Conservation (phyloP, 2,113 vertebrate genomes). For the Tichodroma muraria region DNA sequence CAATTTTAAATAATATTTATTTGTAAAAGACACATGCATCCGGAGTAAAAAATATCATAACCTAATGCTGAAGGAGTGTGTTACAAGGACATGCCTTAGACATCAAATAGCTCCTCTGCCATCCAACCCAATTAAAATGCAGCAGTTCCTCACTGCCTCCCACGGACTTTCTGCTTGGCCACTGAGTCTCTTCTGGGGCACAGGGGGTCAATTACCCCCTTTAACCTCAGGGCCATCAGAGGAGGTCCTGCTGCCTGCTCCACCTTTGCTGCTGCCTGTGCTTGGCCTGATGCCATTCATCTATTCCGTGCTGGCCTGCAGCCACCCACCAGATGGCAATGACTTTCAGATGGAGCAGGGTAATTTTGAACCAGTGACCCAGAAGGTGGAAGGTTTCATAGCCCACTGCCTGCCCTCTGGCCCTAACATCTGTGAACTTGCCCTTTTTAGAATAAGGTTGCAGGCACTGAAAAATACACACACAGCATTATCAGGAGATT, state of each 20-base stretch:
- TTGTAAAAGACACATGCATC: not conserved
- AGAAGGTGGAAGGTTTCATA: constrained; percentile 4
- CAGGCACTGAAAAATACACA: not conserved
- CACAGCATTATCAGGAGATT: not conserved
- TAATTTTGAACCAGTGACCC: constrained; percentile 16
- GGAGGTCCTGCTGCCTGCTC: not conserved
- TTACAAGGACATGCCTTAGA: not conserved
- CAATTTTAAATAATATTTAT: not conserved
- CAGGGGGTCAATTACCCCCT: not conserved
- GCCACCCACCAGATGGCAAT: constrained; percentile 45
- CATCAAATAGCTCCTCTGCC: not conserved
- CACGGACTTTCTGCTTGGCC: not conserved
- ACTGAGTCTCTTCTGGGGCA: not conserved
- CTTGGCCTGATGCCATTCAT: not conserved
- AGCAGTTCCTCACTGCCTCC: not conserved
- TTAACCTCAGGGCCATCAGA: not conserved
- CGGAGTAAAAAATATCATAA: fast-evolving
- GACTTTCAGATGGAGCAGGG: constrained; percentile 22
- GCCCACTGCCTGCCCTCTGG: constrained; percentile 20
- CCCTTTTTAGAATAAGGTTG: not conserved
- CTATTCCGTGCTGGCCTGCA: not conserved
- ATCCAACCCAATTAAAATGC: not conserved
- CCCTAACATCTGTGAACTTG: constrained; percentile 31
- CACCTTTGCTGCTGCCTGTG: not conserved
- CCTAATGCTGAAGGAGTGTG: not conserved